Percentiles rank a stretch among this genome's conserved stretches.
Conservation (phyloP, 2,888 invertebrate genomes). For the Encarsia formosa region DNA sequence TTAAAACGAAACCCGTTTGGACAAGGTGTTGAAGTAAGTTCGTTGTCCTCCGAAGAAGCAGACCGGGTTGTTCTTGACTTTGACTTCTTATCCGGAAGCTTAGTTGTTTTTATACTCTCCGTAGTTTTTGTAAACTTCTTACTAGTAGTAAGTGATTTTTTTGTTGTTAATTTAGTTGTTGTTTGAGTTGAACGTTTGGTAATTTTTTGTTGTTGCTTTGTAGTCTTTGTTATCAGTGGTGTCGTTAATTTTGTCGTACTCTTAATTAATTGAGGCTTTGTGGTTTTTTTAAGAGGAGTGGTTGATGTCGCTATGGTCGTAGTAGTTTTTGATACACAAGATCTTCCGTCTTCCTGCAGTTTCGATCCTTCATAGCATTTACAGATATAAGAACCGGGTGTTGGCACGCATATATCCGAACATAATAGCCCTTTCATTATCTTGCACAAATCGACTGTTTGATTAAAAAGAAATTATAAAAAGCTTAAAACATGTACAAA, state of each 20-base stretch:
- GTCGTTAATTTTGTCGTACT: neutral
- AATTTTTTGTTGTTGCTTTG: neutral
- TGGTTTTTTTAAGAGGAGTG: neutral
- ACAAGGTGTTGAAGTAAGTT: conserved; percentile 34
- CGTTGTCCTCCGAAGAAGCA: conserved; percentile 29
- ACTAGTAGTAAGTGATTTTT: neutral
- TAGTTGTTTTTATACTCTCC: neutral
- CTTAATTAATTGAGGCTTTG: neutral
- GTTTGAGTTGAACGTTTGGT: conserved; percentile 9
- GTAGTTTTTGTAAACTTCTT: neutral
- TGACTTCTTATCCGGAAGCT: neutral
- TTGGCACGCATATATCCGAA: conserved; percentile 73
- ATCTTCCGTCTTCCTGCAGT: conserved; percentile 67
- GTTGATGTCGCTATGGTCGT: neutral
- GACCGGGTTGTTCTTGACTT: conserved; percentile 28
- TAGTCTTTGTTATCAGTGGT: neutral
- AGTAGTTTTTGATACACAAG: conserved; percentile 51
- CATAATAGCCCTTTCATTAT: conserved; percentile 61
- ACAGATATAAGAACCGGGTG: conserved; percentile 68
- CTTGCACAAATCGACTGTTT: conserved; percentile 50
- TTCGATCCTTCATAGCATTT: conserved; percentile 66
- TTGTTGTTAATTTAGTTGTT: neutral
- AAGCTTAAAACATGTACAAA: too few relatives aligned
- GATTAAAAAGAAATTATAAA: too few relatives aligned
- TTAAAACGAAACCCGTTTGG: conserved; percentile 46